Percentiles rank a stretch among this genome's conserved stretches.
phyloP scores from a whole-genome alignment of 2,113 vertebrate genomes.

The Ovibos moschatus region DNA sequence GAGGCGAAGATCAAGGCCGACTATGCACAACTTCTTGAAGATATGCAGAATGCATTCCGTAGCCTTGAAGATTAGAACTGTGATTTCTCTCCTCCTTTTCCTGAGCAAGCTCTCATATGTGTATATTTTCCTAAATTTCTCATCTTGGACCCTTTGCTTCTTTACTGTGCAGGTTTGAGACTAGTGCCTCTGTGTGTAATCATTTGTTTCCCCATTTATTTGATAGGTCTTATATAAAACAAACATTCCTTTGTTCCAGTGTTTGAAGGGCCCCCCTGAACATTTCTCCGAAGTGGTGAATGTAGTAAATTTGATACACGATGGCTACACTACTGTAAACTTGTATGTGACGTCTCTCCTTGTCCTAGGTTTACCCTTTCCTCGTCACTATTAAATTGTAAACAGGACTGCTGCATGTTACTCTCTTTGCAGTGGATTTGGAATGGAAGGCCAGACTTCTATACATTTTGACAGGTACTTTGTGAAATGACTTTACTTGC shows the following conservation, averaged over 20 bases:
- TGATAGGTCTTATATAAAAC: constrained; percentile 72
- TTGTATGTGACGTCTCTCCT: constrained; percentile 49
- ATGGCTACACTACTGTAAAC: constrained; percentile 72
- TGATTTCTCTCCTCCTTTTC: constrained; percentile 32
- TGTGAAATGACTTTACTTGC: constrained; percentile 37
- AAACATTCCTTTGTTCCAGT: constrained; percentile 82
- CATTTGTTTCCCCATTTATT: constrained; percentile 72
- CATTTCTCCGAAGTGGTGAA: constrained; percentile 61
- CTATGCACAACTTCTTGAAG: constrained; percentile 94
- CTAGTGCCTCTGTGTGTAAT: constrained; percentile 78
- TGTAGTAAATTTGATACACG: constrained; percentile 66
- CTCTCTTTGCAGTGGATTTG: constrained; percentile 34
- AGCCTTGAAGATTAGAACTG: constrained; percentile 92
- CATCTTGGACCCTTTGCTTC: constrained; percentile 80
- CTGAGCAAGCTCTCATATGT: constrained; percentile 59
- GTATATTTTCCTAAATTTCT: constrained; percentile 74
- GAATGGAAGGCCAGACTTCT: constrained; percentile 53
- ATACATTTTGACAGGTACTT: constrained; percentile 30
- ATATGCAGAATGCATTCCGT: constrained; percentile 98
- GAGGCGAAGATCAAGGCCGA: constrained; percentile 96
- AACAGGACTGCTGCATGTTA: constrained; percentile 42
- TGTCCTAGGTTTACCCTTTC: constrained; percentile 60
- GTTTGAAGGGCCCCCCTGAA: constrained; percentile 71
- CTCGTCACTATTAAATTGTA: constrained; percentile 5
- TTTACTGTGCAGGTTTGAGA: constrained; percentile 77